Evolutionary conservation across 2,113 vertebrate species (phyloP).

Genomic region (Nettapus auritus): DNA sequence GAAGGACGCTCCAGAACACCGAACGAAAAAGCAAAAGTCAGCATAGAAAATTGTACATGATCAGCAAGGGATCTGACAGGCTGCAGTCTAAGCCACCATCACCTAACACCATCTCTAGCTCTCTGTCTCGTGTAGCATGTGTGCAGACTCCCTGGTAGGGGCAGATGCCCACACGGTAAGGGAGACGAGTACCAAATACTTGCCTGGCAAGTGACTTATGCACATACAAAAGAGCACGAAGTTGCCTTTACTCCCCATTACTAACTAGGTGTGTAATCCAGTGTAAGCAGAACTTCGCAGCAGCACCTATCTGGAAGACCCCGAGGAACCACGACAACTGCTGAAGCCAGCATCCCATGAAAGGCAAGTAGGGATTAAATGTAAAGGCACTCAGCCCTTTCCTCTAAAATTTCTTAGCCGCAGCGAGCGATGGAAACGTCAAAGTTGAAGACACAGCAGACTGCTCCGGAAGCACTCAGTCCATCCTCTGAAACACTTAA

Average conservation of each 20-base stretch:
- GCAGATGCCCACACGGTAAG: background rate
- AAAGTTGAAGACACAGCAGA: background rate
- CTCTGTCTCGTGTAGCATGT: background rate
- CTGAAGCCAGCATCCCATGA: background rate
- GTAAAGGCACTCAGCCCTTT: background rate
- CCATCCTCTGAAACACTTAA: background rate
- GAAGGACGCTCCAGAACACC: background rate
- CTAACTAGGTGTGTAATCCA: background rate
- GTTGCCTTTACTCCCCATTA: background rate
- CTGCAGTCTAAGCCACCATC: background rate
- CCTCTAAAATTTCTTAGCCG: background rate
- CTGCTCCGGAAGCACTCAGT: background rate
- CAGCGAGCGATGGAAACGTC: background rate
- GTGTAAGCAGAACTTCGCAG: background rate
- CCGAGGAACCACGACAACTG: background rate
- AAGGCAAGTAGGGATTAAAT: rapidly evolving
- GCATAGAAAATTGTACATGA: background rate
- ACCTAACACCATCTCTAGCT: background rate
- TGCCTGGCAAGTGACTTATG: background rate
- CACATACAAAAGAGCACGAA: background rate
- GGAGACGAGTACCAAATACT: background rate
- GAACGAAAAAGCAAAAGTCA: background rate
- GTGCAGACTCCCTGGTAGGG: background rate
- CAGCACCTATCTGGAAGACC: background rate
- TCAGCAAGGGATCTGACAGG: background rate